phyloP scores from a whole-genome alignment of 2,888 invertebrate genomes.

The Nephrotoma appendiculata region DNA sequence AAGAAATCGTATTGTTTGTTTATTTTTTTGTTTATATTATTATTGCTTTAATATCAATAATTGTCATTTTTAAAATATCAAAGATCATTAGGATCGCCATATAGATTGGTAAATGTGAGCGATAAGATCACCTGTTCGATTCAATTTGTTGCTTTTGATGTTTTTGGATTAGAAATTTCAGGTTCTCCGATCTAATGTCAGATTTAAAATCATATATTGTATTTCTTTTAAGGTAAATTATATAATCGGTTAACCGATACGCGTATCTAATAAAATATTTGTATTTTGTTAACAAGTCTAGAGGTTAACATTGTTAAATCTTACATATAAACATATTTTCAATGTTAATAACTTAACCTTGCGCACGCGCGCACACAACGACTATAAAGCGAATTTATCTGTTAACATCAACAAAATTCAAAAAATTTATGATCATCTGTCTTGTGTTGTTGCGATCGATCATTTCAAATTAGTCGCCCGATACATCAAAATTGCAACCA shows the following conservation, averaged over 20 bases:
- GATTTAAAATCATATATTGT: background rate
- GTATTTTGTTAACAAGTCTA: background rate
- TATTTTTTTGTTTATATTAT: background rate
- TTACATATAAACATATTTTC: background rate
- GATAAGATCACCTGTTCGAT: background rate
- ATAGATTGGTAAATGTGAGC: background rate
- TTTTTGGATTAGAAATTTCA: background rate
- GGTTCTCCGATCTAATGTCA: background rate
- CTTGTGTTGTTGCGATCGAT: background rate
- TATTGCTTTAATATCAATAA: background rate
- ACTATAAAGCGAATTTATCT: background rate
- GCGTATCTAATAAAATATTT: background rate
- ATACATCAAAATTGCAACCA: background rate
- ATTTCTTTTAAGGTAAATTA: background rate
- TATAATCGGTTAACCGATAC: background rate
- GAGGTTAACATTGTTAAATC: background rate
- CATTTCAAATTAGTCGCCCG: background rate
- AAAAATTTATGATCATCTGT: background rate
- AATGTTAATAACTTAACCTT: background rate
- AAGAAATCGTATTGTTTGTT: background rate
- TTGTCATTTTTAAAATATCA: background rate
- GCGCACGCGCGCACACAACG: background rate
- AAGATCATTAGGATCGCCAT: background rate
- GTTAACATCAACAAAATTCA: background rate
- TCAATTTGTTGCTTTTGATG: background rate